phyloP scores from a whole-genome alignment of 2,113 vertebrate genomes.

The Clarias gariepinus region DNA sequence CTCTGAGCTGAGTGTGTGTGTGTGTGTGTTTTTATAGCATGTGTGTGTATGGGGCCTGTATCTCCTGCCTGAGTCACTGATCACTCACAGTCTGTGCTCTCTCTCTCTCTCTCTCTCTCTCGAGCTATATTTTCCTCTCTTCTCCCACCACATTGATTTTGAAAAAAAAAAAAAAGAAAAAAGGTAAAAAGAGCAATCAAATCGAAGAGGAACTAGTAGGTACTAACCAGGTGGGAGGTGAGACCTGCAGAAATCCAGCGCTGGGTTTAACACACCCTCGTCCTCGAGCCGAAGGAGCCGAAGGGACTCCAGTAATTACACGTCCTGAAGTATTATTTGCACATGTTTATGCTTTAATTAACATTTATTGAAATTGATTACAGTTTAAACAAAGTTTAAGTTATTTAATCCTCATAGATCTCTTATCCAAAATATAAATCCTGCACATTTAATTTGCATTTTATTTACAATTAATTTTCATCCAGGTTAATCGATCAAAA shows the following conservation, averaged over 20 bases:
- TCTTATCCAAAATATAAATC: too few species aligned
- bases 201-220: background rate
- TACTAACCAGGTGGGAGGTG: background rate
- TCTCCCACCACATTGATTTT: constrained; percentile 39
- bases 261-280: constrained; percentile 4
- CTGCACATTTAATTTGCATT: background rate
- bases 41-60: constrained; percentile 61
- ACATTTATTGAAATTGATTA: background rate
- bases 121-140: constrained; percentile 14
- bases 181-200: constrained; percentile 13
- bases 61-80: constrained; percentile 38
- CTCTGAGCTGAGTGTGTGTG: constrained; percentile 37
- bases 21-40: constrained; percentile 55
- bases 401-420: background rate
- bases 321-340: background rate
- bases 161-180: constrained; percentile 27
- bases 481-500: background rate
- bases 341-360: background rate
- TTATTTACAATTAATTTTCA: background rate
- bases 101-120: constrained; percentile 37
- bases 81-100: constrained; percentile 47
- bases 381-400: background rate
- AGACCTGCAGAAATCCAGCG: constrained; percentile 23
- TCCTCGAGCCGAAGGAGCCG: background rate
- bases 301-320: background rate